phyloP scores from a whole-genome alignment of 1,140 invertebrate species.

The Meloidogyne hapla region DNA sequence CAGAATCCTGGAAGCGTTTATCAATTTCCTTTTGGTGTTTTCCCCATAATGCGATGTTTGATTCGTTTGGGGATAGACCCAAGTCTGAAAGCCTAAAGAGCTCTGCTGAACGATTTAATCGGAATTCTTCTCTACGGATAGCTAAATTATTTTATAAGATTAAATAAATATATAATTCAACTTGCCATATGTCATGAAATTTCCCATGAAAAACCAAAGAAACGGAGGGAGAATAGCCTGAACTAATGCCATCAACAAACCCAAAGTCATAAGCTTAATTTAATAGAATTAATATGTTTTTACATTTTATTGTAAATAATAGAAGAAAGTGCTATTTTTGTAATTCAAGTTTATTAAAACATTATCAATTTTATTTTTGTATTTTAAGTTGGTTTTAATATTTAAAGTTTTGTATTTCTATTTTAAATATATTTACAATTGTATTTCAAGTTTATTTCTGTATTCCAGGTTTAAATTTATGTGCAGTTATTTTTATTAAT shows the following conservation, averaged over 20 bases:
- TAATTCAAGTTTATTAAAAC: too few species aligned
- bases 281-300: background rate
- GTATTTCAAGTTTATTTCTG: too few species aligned
- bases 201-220: slow-evolving; percentile 62
- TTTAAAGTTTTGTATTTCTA: too few species aligned
- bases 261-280: slow-evolving; percentile 57
- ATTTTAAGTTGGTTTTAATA: too few species aligned
- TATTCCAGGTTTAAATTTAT: too few species aligned
- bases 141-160: background rate
- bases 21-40: slow-evolving; percentile 47
- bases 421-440: too few species aligned
- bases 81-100: slow-evolving; percentile 15
- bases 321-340: too few species aligned
- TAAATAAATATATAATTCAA: slow-evolving; percentile 45
- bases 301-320: too few species aligned
- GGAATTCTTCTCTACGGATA: slow-evolving; percentile 26
- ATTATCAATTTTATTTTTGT: too few species aligned
- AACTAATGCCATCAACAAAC: slow-evolving; percentile 53
- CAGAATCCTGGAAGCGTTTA: slow-evolving; percentile 44
- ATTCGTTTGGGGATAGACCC: slow-evolving; percentile 31
- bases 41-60: slow-evolving; percentile 22
- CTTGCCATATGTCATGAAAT: slow-evolving; percentile 54
- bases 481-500: too few species aligned
- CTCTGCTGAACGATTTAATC: slow-evolving; percentile 49
- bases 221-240: slow-evolving; percentile 59